These are phyloP conservation scores for Malurus elegans DNA, from an alignment of 2,113 vertebrate genomes.

Conservation along the genomic window DNA sequence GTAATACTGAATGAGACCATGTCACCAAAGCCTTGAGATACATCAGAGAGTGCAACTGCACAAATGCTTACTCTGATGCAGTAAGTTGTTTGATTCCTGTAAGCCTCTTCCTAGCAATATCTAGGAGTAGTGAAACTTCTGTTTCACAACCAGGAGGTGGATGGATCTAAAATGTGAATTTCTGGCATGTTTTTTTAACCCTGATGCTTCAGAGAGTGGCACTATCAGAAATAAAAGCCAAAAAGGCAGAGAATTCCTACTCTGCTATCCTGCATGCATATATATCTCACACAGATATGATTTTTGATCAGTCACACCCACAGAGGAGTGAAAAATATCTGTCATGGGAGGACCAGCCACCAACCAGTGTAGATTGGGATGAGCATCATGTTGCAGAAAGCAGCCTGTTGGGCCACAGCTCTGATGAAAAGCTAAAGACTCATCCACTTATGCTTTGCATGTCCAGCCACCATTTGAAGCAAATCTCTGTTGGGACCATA, in stretches of 20 bases:
- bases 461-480: neutral
- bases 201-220: neutral
- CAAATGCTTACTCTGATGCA: neutral
- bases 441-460: neutral
- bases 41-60: neutral
- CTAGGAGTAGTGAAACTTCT: neutral
- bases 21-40: neutral
- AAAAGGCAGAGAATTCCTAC: neutral
- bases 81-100: neutral
- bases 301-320: neutral
- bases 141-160: neutral
- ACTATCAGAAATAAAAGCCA: neutral
- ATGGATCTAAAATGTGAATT: neutral
- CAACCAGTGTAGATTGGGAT: neutral
- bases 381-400: neutral
- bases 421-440: neutral
- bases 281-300: neutral
- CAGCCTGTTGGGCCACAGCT: neutral
- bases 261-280: neutral
- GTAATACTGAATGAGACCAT: neutral
- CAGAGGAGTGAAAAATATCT: neutral
- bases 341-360: accelerated
- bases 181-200: neutral
- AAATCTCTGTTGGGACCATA: neutral
- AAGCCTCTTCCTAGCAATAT: neutral